A percentile compares a stretch with the other conserved stretches of the same genome.
Evolutionary conservation across 2,888 invertebrate genomes (phyloP).

Genomic region (Zygogramma bicolorata): DNA sequence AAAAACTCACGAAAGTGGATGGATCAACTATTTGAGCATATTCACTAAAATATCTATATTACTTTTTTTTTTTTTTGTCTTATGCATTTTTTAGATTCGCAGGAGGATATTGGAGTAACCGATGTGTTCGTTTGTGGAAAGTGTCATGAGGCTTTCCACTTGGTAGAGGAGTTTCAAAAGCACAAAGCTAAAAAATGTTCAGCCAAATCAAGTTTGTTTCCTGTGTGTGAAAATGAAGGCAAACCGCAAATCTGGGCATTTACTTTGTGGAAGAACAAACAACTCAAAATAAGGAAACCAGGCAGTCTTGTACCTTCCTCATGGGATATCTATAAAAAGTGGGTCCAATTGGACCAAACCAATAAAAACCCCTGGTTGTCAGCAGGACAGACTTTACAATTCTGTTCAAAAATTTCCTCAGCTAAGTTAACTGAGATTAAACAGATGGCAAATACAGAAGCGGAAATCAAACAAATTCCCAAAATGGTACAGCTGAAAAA

Average conservation of each 20-base stretch:
- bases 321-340: conserved; percentile 86
- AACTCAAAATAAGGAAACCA: conserved; percentile 69
- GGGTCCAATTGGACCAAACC: conserved; percentile 83
- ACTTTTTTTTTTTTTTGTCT: not conserved
- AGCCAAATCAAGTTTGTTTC: conserved; percentile 74
- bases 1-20: too few species aligned
- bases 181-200: conserved; percentile 74
- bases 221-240: conserved; percentile 76
- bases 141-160: conserved; percentile 84
- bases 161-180: conserved; percentile 81
- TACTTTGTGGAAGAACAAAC: conserved; percentile 81
- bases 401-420: conserved; percentile 75
- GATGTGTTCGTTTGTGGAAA: conserved; percentile 88
- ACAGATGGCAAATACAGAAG: conserved; percentile 27
- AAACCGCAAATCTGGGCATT: conserved; percentile 91
- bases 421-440: conserved; percentile 75
- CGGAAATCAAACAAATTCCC: conserved; percentile 10
- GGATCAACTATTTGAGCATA: too few species aligned
- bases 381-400: conserved; percentile 82
- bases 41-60: not conserved
- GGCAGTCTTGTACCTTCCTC: conserved; percentile 56
- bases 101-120: conserved; percentile 80
- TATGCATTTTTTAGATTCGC: conserved; percentile 72
- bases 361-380: conserved; percentile 84
- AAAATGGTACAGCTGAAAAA: not conserved